Evolutionary conservation across 2,888 invertebrate species (phyloP).

Genomic region (Cheilosia scutellata): DNA sequence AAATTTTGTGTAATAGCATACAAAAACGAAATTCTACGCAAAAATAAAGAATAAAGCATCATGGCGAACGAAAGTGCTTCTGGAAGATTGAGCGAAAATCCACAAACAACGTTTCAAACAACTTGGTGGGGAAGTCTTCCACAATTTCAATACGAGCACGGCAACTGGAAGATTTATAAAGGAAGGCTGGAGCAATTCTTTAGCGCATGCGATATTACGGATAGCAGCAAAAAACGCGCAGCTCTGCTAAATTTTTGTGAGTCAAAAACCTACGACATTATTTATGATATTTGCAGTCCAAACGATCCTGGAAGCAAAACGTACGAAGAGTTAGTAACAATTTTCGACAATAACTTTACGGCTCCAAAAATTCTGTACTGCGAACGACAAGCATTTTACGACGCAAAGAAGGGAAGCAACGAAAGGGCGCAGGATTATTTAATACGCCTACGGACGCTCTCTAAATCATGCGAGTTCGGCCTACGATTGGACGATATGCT

Average conservation of each 20-base stretch:
- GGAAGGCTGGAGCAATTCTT: conserved; percentile 23
- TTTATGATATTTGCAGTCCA: not conserved
- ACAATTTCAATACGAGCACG: not conserved
- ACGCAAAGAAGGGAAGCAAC: not conserved
- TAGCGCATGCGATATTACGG: not conserved
- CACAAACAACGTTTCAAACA: not conserved
- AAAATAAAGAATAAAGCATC: not conserved
- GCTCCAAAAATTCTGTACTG: conserved; percentile 6
- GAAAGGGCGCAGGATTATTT: conserved; percentile 1
- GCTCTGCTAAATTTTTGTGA: not conserved
- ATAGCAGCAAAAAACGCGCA: conserved; percentile 5
- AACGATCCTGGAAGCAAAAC: conserved; percentile 1
- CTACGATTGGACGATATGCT: conserved; percentile 3
- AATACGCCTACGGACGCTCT: not conserved
- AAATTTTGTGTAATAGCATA: too few species aligned
- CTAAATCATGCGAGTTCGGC: not conserved
- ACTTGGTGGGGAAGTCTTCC: conserved; percentile 15
- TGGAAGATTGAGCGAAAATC: too few species aligned
- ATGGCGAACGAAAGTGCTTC: not conserved
- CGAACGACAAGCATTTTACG: conserved; percentile 2
- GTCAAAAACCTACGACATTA: not conserved
- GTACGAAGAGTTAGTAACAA: not conserved
- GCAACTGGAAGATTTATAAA: conserved; percentile 17
- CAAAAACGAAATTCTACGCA: not conserved
- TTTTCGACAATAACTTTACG: conserved; percentile 16